Percentiles rank a stretch among this genome's conserved stretches.
Evolutionary conservation across 37 sponge, comb jelly and placozoan species (phyloP).

Genomic region (Geodia barretti): DNA sequence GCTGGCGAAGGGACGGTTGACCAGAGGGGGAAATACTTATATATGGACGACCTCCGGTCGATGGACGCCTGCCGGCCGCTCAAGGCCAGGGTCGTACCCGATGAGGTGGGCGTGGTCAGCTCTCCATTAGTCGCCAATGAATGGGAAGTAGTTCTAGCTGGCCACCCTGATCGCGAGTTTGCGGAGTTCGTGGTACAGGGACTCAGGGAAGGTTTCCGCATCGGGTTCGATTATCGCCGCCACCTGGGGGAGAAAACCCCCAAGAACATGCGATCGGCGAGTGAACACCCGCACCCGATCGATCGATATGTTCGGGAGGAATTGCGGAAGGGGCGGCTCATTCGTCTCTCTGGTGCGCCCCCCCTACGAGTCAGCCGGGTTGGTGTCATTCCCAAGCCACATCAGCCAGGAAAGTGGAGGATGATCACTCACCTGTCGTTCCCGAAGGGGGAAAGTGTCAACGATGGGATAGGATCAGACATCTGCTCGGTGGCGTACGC

Average conservation of each 20-base stretch:
- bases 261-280: slow-evolving; percentile 12
- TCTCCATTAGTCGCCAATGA: background rate
- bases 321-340: background rate
- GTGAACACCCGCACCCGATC: slow-evolving; percentile 8
- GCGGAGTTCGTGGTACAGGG: background rate
- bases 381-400: background rate
- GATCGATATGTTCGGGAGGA: slow-evolving; percentile 1
- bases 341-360: background rate
- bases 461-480: background rate
- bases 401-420: background rate
- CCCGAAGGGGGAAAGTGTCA: background rate
- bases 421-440: background rate
- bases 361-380: background rate
- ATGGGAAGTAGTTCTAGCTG: background rate
- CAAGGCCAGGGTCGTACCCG: background rate
- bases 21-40: background rate
- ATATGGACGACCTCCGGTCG: background rate
- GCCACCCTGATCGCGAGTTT: background rate
- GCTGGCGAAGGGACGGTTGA: background rate
- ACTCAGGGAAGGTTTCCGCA: background rate
- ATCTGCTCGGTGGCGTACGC: background rate
- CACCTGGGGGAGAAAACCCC: background rate
- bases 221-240: background rate
- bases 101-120: background rate
- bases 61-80: background rate